These are phyloP conservation scores for Arion vulgaris DNA, from an alignment of 1,140 invertebrate genomes.

Conservation along the genomic window DNA sequence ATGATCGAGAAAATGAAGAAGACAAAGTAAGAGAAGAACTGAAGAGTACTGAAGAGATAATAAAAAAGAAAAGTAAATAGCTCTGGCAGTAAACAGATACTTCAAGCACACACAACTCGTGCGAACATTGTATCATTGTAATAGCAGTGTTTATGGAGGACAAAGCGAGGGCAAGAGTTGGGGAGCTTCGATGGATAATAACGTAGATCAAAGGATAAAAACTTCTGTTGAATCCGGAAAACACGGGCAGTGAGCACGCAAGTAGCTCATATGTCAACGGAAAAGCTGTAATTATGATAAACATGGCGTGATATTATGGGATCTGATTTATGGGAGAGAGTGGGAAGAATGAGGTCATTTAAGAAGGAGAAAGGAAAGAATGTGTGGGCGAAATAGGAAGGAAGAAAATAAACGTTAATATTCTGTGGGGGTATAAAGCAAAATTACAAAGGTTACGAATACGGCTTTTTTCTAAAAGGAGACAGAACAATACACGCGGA, in stretches of 20 bases:
- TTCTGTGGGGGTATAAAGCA: neutral
- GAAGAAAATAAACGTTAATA: neutral
- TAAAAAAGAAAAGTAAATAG: too few relatives aligned
- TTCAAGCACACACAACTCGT: neutral
- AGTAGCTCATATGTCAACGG: neutral
- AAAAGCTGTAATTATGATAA: constrained; percentile 19
- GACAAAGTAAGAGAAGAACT: neutral
- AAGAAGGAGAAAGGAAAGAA: neutral
- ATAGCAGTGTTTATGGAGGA: constrained; percentile 1
- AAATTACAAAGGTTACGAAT: neutral
- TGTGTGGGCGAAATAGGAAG: neutral
- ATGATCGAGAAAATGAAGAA: neutral
- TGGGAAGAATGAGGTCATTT: neutral
- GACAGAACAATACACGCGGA: too few relatives aligned
- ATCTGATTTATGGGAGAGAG: neutral
- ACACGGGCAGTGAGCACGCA: neutral
- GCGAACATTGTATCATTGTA: neutral
- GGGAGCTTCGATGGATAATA: neutral
- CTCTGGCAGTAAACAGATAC: neutral
- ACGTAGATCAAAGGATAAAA: constrained; percentile 10
- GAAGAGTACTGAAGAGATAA: too few relatives aligned
- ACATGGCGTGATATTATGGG: neutral
- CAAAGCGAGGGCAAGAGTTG: neutral
- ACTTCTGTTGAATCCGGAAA: neutral
- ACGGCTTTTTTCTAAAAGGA: too few relatives aligned